These are phyloP conservation scores for Novumbra hubbsi DNA, from an alignment of 2,797 vertebrate species.

Conservation along the genomic window DNA sequence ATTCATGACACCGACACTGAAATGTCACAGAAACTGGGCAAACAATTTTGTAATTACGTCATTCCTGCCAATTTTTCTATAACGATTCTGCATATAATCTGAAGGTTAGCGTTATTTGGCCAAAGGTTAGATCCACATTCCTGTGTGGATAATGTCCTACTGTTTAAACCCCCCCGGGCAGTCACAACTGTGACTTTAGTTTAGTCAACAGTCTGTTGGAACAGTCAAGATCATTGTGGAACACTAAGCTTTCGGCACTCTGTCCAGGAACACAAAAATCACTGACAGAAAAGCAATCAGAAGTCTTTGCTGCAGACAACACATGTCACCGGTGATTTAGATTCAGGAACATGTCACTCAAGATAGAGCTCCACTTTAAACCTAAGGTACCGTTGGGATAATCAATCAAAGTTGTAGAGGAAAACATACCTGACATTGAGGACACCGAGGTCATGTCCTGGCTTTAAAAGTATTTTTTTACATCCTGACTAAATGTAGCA, in stretches of 20 bases:
- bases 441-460: too few relatives aligned
- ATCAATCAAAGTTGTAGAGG: too few relatives aligned
- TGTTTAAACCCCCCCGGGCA: background rate
- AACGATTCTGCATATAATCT: background rate
- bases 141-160: background rate
- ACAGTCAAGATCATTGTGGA: background rate
- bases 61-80: background rate
- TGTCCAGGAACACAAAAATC: constrained; percentile 44
- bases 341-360: constrained; percentile 17
- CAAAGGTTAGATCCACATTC: background rate
- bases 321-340: constrained; percentile 41
- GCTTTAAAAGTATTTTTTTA: too few relatives aligned
- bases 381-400: background rate
- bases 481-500: too few relatives aligned
- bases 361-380: background rate
- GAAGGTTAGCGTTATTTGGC: background rate
- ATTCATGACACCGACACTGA: background rate
- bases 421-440: too few relatives aligned
- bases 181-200: background rate
- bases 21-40: background rate
- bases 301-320: constrained; percentile 49
- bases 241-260: background rate
- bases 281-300: constrained; percentile 33
- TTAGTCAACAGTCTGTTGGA: background rate
- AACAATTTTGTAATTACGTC: background rate